These are phyloP conservation scores for Silurus meridionalis DNA, from an alignment of 2,113 vertebrate species.

Conservation along the genomic window DNA sequence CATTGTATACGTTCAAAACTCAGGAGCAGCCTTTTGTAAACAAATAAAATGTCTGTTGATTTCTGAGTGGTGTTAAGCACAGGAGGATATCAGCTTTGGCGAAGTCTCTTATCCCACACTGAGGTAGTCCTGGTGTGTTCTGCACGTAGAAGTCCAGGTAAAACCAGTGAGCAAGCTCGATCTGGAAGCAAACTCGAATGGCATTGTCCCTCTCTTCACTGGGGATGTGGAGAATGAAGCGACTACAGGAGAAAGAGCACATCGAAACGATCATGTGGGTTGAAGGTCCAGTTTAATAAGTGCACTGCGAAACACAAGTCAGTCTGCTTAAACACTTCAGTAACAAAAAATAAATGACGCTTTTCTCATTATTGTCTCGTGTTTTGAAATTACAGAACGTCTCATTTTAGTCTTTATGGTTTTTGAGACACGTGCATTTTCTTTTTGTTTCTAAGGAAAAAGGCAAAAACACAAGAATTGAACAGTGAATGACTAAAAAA, in stretches of 20 bases:
- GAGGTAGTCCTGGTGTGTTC: slow-evolving; percentile 94
- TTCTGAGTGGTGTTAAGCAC: not conserved
- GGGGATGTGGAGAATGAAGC: slow-evolving; percentile 98
- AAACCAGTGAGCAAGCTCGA: slow-evolving; percentile 99
- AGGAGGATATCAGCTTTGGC: slow-evolving; percentile 99
- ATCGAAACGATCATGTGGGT: not conserved
- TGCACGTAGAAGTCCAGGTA: slow-evolving; percentile 99
- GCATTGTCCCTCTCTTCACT: slow-evolving; percentile 98
- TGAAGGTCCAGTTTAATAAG: not conserved
- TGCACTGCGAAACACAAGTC: no score
- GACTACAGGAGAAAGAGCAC: slow-evolving; percentile 69
- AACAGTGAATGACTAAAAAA: no score
- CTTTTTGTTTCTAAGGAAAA: no score
- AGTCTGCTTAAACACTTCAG: not conserved
- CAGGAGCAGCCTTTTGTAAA: not conserved
- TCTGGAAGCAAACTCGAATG: slow-evolving; percentile 98
- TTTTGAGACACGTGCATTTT: no score
- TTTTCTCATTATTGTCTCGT: not conserved
- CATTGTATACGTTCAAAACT: not conserved
- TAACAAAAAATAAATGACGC: not conserved
- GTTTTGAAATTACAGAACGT: not conserved
- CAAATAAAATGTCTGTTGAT: not conserved
- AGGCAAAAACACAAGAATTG: no score
- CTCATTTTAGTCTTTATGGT: no score
- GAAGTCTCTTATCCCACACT: slow-evolving; percentile 98